phyloP scores from a whole-genome alignment of 2,797 vertebrate genomes.

The Heteromormyrus szaboi region DNA sequence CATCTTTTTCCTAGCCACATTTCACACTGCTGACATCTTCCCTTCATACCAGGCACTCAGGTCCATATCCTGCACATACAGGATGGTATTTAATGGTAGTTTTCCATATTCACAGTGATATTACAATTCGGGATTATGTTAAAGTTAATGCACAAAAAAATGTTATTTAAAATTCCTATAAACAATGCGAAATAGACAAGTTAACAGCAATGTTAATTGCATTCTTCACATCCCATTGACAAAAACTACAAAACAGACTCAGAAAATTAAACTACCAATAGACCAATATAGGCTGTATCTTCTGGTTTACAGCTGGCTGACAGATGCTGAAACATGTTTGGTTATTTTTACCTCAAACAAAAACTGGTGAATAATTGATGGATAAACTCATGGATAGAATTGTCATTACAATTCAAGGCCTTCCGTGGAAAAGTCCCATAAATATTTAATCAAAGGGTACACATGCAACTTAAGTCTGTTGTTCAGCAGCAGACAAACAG shows the following conservation, averaged over 20 bases:
- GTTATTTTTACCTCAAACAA: slow-evolving; percentile 22
- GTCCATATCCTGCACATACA: not conserved
- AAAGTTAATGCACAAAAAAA: not conserved
- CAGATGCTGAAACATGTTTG: not conserved
- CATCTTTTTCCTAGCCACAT: not conserved
- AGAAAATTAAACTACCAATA: not conserved
- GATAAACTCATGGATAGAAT: slow-evolving; percentile 28
- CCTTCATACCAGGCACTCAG: not conserved
- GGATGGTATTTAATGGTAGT: not conserved
- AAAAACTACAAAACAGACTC: not conserved
- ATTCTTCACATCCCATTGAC: not conserved
- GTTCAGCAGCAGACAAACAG: slow-evolving; percentile 12
- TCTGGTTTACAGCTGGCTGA: not conserved
- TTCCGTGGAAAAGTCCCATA: slow-evolving; percentile 43
- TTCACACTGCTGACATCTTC: not conserved
- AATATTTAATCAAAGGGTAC: slow-evolving; percentile 48
- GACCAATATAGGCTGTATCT: not conserved
- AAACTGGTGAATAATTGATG: slow-evolving; percentile 49
- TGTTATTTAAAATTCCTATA: not conserved
- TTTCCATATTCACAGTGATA: not conserved
- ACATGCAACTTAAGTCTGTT: slow-evolving; percentile 35
- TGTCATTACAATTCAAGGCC: slow-evolving; percentile 33
- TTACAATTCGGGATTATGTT: not conserved
- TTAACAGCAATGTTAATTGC: not conserved
- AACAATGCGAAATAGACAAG: not conserved